These are phyloP conservation scores for Eurytoma californica DNA, from an alignment of 2,888 invertebrate species.

Conservation along the genomic window DNA sequence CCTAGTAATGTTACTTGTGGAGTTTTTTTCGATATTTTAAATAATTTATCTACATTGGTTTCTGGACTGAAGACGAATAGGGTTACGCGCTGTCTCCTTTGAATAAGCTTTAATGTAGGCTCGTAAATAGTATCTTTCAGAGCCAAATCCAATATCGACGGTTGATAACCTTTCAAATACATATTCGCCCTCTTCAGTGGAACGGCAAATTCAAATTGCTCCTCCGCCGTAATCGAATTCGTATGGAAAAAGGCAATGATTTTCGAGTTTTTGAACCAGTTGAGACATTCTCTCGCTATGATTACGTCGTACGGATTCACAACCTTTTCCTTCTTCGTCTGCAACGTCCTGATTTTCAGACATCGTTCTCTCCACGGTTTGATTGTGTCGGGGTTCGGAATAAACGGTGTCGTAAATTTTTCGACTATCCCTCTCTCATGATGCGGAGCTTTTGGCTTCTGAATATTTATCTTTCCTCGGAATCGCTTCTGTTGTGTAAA, in stretches of 20 bases:
- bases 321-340: conserved; percentile 54
- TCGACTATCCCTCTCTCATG: conserved; percentile 82
- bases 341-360: conserved; percentile 62
- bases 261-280: conserved; percentile 83
- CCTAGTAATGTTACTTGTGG: conserved; percentile 85
- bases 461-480: conserved; percentile 86
- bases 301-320: conserved; percentile 83
- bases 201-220: conserved; percentile 81
- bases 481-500: conserved; percentile 79
- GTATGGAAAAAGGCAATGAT: conserved; percentile 84
- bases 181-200: conserved; percentile 82
- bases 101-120: conserved; percentile 75
- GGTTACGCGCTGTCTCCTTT: conserved; percentile 61
- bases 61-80: conserved; percentile 85
- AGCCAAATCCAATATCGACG: conserved; percentile 81
- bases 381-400: conserved; percentile 74
- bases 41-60: conserved; percentile 78
- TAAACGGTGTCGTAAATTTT: conserved; percentile 81
- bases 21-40: conserved; percentile 82
- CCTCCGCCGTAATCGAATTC: conserved; percentile 83
- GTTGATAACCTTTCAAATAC: conserved; percentile 82
- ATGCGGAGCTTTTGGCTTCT: conserved; percentile 83
- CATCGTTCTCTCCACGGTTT: conserved; percentile 76
- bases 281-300: conserved; percentile 82
- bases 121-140: conserved; percentile 83